A percentile compares a stretch with the other conserved stretches of the same genome.
These are phyloP conservation scores for Mycetomoellerius zeteki DNA, from an alignment of 1,140 invertebrate species.

Conservation along the genomic window DNA sequence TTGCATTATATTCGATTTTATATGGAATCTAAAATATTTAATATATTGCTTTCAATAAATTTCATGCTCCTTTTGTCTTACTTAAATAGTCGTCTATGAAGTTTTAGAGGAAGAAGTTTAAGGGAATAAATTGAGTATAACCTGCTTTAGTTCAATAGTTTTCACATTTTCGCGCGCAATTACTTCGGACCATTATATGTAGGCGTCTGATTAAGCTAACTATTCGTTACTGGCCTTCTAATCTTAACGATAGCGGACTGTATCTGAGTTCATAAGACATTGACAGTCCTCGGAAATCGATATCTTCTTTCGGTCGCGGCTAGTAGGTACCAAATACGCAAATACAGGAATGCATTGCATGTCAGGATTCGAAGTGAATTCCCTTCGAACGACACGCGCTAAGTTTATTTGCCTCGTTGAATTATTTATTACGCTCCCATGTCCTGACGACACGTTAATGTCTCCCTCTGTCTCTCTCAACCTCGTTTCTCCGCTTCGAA, in stretches of 20 bases:
- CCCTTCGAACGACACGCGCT: background rate
- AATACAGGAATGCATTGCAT: constrained; percentile 35
- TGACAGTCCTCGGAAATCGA: constrained; percentile 30
- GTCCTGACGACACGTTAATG: constrained; percentile 32
- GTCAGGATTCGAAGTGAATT: constrained; percentile 36
- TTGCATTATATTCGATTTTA: background rate
- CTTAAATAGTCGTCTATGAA: background rate
- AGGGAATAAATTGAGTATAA: background rate
- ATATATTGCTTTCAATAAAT: background rate
- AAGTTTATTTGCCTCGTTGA: constrained; percentile 54
- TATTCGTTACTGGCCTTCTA: constrained; percentile 14
- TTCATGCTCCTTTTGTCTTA: background rate
- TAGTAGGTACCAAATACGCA: constrained; percentile 31
- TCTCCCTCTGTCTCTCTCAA: too few relatives aligned
- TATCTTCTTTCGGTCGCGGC: constrained; percentile 30
- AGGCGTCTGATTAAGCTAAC: background rate
- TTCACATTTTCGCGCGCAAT: background rate
- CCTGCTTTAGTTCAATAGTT: background rate
- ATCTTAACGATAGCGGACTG: constrained; percentile 22
- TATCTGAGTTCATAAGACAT: constrained; percentile 47
- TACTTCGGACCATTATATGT: background rate
- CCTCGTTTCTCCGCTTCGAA: background rate
- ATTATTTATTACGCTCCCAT: constrained; percentile 47
- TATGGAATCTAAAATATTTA: background rate
- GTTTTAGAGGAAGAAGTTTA: background rate